Conservation (phyloP, 2,113 vertebrate species). For the Ameiurus melas region DNA sequence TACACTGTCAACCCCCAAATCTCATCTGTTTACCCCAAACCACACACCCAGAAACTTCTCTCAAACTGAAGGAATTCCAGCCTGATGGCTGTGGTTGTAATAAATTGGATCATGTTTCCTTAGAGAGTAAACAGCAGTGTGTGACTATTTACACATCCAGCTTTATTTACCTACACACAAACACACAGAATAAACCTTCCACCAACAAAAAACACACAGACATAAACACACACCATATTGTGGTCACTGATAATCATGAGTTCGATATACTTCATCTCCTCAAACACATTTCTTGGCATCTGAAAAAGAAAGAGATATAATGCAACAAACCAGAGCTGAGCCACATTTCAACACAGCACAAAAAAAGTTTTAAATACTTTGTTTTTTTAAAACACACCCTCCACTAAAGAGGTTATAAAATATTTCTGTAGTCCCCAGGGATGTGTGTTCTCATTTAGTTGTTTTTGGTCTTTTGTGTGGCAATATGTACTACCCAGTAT, state of each 20-base stretch:
- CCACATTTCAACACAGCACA: not conserved
- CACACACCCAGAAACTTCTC: not conserved
- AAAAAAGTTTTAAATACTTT: too few species aligned
- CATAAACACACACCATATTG: slow-evolving; percentile 82
- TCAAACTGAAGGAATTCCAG: not conserved
- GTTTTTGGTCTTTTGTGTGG: not conserved
- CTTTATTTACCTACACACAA: not conserved
- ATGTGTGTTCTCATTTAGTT: not conserved
- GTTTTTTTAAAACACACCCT: not conserved
- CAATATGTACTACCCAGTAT: not conserved
- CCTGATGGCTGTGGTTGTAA: not conserved
- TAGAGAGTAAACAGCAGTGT: not conserved
- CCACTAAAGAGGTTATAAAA: not conserved
- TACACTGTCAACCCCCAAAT: not conserved
- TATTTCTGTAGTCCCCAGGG: not conserved
- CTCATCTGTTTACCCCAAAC: not conserved
- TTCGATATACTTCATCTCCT: slow-evolving; percentile 97
- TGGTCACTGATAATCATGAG: slow-evolving; percentile 97
- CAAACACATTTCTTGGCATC: slow-evolving; percentile 88
- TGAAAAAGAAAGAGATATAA: slow-evolving; percentile 58
- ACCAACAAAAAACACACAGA: not conserved
- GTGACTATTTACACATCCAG: not conserved
- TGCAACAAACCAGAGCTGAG: not conserved
- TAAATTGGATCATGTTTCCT: not conserved
- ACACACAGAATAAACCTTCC: not conserved